Percentiles rank a stretch among this genome's conserved stretches.
Evolutionary conservation across 2,888 invertebrate species (phyloP).

Genomic region (Drosophila monieri): DNA sequence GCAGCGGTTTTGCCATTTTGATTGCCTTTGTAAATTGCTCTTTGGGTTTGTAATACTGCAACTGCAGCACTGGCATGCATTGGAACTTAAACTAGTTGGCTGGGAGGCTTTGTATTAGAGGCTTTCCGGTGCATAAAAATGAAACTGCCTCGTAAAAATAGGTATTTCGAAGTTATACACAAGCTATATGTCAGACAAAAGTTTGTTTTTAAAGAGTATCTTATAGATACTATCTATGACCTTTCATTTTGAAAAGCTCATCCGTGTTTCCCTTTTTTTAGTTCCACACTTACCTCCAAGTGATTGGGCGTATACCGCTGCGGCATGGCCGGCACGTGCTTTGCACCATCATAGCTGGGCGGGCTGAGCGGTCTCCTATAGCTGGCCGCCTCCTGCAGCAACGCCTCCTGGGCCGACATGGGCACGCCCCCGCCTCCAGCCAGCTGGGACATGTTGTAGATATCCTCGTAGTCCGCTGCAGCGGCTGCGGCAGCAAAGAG

Average conservation of each 20-base stretch:
- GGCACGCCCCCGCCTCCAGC: conserved; percentile 44
- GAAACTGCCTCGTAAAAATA: not conserved
- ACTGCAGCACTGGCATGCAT: not conserved
- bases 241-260: not conserved
- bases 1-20: conserved; percentile 33
- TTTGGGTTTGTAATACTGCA: conserved; percentile 7
- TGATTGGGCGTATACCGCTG: conserved; percentile 83
- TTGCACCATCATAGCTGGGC: conserved; percentile 84
- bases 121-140: not conserved
- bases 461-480: conserved; percentile 90
- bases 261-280: not conserved
- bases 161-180: no score
- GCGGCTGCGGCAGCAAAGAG: conserved; percentile 82
- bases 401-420: conserved; percentile 79
- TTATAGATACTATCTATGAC: not conserved
- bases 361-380: conserved; percentile 88
- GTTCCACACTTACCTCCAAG: conserved; percentile 81
- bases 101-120: not conserved
- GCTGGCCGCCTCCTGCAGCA: conserved; percentile 84
- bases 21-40: conserved; percentile 30
- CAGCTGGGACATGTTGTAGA: conserved; percentile 86
- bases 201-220: no score
- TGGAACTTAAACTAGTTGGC: not conserved
- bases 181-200: no score
- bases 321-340: conserved; percentile 82